These are phyloP conservation scores for Thymelicus lineola DNA, from an alignment of 2,888 invertebrate genomes.

Conservation along the genomic window DNA sequence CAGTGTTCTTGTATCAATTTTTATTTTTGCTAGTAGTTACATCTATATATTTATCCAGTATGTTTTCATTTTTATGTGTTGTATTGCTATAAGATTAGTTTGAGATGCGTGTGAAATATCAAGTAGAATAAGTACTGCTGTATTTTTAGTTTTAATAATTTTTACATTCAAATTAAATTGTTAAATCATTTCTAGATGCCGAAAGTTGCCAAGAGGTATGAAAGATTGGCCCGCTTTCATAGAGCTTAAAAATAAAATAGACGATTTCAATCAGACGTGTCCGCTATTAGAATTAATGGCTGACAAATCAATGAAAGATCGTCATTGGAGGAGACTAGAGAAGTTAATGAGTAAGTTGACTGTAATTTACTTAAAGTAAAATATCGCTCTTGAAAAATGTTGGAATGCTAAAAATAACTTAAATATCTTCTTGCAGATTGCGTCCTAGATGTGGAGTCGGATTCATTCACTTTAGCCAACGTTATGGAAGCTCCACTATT, in stretches of 20 bases:
- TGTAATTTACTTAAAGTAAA: neutral
- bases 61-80: neutral
- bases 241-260: slow-evolving; percentile 94
- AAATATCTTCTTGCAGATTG: slow-evolving; percentile 70
- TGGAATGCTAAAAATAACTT: neutral
- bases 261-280: slow-evolving; percentile 95
- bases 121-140: no score
- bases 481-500: slow-evolving; percentile 94
- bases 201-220: slow-evolving; percentile 93
- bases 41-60: neutral
- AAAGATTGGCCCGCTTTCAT: slow-evolving; percentile 95
- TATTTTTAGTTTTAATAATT: no score
- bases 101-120: no score
- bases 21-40: no score
- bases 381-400: neutral
- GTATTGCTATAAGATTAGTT: no score
- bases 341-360: slow-evolving; percentile 69
- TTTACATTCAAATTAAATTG: no score
- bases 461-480: slow-evolving; percentile 91
- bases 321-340: slow-evolving; percentile 90
- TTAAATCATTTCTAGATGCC: slow-evolving; percentile 84
- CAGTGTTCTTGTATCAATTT: no score
- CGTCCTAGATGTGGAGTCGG: slow-evolving; percentile 91
- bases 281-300: slow-evolving; percentile 95
- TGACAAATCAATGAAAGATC: slow-evolving; percentile 92